A percentile compares a stretch with the other conserved stretches of the same genome.
Evolutionary conservation across 2,797 vertebrate species (phyloP).

Genomic region (Aeoliscus strigatus): DNA sequence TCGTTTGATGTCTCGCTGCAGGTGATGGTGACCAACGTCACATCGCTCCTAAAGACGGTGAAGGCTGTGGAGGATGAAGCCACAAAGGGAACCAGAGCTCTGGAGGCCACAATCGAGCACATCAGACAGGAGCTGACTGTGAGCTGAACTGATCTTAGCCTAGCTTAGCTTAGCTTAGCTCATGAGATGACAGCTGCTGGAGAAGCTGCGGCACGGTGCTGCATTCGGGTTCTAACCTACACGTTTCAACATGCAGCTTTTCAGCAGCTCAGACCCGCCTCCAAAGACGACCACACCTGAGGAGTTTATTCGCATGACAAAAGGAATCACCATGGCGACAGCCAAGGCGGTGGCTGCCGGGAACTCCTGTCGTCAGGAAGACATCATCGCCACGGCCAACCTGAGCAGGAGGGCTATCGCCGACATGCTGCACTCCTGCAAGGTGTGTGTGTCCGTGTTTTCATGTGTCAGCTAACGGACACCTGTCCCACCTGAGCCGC

Average conservation of each 20-base stretch:
- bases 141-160: background rate
- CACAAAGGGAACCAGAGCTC: constrained; percentile 91
- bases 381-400: constrained; percentile 94
- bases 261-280: constrained; percentile 81
- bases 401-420: constrained; percentile 94
- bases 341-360: constrained; percentile 96
- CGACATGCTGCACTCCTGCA: constrained; percentile 94
- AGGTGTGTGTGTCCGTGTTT: constrained; percentile 72
- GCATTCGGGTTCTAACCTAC: too few species aligned
- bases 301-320: constrained; percentile 98
- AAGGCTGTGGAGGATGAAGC: constrained; percentile 98
- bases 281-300: constrained; percentile 90
- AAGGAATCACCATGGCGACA: constrained; percentile 96
- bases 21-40: constrained; percentile 99
- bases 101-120: constrained; percentile 94
- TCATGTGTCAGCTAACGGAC: too few species aligned
- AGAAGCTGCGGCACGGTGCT: too few species aligned
- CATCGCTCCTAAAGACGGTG: constrained; percentile 93
- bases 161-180: too few species aligned
- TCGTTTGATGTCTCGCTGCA: too few species aligned
- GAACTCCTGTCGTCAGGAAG: constrained; percentile 93
- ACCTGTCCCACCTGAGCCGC: too few species aligned
- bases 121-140: constrained; percentile 96
- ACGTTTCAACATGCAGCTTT: too few species aligned
- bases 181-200: too few species aligned